These are phyloP conservation scores for Abscondita cerata DNA, from an alignment of 2,888 invertebrate species.

Conservation along the genomic window DNA sequence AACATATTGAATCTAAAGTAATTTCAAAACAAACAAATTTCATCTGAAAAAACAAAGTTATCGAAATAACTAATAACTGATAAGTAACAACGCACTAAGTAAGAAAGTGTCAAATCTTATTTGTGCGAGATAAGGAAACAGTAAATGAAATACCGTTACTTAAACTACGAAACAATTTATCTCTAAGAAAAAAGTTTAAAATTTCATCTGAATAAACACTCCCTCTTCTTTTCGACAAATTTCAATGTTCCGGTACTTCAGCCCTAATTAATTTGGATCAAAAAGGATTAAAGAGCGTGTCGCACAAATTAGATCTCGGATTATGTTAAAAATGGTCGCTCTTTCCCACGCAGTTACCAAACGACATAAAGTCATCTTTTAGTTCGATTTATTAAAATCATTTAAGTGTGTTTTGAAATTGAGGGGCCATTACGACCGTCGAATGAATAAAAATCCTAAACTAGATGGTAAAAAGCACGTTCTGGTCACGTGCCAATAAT, in stretches of 20 bases:
- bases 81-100: no score
- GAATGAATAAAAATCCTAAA: slow-evolving; percentile 47
- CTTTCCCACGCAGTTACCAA: slow-evolving; percentile 38
- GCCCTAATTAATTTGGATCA: slow-evolving; percentile 53
- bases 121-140: no score
- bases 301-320: slow-evolving; percentile 49
- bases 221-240: slow-evolving; percentile 18
- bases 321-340: slow-evolving; percentile 36
- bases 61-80: no score
- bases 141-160: no score
- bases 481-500: slow-evolving; percentile 14
- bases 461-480: slow-evolving; percentile 47
- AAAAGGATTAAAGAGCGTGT: slow-evolving; percentile 54
- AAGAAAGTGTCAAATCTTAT: no score
- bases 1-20: no score
- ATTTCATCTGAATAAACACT: not conserved
- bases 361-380: slow-evolving; percentile 7
- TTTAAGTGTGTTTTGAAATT: slow-evolving; percentile 10
- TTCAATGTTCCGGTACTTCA: slow-evolving; percentile 16
- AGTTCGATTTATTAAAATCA: slow-evolving; percentile 10
- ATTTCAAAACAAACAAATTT: no score
- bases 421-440: slow-evolving; percentile 28
- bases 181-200: not conserved
- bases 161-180: no score
- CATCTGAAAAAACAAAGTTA: no score